Evolutionary conservation across 2,888 invertebrate species (phyloP).

Genomic region (Orchesellides sinensis): DNA sequence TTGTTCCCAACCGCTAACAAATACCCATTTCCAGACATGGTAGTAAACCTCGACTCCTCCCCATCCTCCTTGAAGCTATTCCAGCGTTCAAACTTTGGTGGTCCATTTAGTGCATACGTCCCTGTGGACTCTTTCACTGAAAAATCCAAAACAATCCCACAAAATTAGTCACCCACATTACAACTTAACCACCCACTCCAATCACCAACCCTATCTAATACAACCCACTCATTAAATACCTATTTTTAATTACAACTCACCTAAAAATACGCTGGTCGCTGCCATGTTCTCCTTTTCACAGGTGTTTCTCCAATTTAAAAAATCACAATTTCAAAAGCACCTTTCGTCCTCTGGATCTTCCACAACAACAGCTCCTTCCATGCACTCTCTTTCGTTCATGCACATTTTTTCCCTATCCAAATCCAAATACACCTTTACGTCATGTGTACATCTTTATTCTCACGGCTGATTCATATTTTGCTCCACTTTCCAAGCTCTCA

Average conservation of each 20-base stretch:
- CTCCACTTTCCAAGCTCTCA: no score
- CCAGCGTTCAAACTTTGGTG: constrained; percentile 66
- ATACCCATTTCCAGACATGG: constrained; percentile 67
- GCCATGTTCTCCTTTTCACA: constrained; percentile 51
- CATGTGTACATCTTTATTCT: constrained; percentile 8
- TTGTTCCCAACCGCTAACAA: constrained; percentile 71
- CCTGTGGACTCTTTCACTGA: constrained; percentile 72
- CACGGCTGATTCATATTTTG: neutral
- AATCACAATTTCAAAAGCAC: constrained; percentile 28
- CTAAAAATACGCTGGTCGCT: constrained; percentile 66
- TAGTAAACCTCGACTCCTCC: constrained; percentile 70
- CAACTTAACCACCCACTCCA: neutral
- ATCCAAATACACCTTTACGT: constrained; percentile 3
- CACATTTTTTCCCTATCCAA: constrained; percentile 15
- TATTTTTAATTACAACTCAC: constrained; percentile 42
- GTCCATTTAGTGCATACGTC: constrained; percentile 70
- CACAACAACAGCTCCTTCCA: neutral
- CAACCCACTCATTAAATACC: neutral
- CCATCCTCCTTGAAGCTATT: constrained; percentile 64
- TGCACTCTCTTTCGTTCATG: neutral
- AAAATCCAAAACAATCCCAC: constrained; percentile 33
- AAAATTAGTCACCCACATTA: neutral
- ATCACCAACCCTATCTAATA: neutral
- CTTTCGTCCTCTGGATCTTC: constrained; percentile 27
- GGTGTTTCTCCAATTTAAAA: no score